Evolutionary conservation across 2,797 vertebrate genomes (phyloP).

Genomic region (Lacerta agilis): DNA sequence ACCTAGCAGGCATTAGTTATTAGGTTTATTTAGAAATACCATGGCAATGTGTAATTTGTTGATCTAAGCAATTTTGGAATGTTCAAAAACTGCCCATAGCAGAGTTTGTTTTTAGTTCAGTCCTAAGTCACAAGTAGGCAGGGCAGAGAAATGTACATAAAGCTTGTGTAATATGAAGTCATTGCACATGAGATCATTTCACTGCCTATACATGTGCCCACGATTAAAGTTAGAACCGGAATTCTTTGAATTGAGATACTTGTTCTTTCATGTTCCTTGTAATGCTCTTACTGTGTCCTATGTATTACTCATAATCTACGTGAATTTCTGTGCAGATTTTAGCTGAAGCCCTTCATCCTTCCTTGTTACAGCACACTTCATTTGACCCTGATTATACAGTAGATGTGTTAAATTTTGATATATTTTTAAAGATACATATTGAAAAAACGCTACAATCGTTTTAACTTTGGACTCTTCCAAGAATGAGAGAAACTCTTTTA

Average conservation of each 20-base stretch:
- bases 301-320: background rate
- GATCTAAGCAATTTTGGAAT: slow-evolving; percentile 41
- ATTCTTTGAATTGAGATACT: slow-evolving; percentile 11
- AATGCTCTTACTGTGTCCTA: background rate
- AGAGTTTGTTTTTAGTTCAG: slow-evolving; percentile 38
- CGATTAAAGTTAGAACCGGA: slow-evolving; percentile 36
- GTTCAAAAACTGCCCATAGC: slow-evolving; percentile 32
- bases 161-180: slow-evolving; percentile 38
- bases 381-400: background rate
- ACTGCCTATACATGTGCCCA: slow-evolving; percentile 37
- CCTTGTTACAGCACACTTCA: background rate
- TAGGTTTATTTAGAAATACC: slow-evolving; percentile 45
- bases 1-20: slow-evolving; percentile 30
- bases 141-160: slow-evolving; percentile 13
- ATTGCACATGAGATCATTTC: slow-evolving; percentile 40
- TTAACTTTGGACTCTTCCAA: background rate
- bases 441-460: background rate
- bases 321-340: background rate
- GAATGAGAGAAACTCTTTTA: background rate
- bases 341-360: background rate
- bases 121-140: slow-evolving; percentile 11
- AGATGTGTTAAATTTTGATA: background rate
- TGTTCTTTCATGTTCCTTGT: background rate
- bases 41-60: slow-evolving; percentile 48
- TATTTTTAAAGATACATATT: background rate